phyloP scores from a whole-genome alignment of 2,888 invertebrate genomes.

The Pomacea canaliculata region DNA sequence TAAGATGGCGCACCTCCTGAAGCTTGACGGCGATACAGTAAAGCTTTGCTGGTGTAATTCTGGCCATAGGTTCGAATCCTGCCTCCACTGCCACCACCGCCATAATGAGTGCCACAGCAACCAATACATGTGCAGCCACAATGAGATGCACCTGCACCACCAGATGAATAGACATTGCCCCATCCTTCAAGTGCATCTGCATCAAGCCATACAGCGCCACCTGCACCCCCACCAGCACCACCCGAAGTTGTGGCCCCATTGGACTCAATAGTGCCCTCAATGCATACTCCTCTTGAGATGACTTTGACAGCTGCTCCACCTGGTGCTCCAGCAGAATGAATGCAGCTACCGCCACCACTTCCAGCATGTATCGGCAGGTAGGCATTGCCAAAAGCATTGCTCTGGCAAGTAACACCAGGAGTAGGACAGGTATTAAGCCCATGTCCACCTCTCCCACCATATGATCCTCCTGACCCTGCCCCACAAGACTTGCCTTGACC shows the following conservation, averaged over 20 bases:
- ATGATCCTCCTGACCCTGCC: constrained; percentile 45
- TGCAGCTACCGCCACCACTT: constrained; percentile 51
- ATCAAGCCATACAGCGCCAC: constrained; percentile 55
- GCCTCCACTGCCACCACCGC: constrained; percentile 56
- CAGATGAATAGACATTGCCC: constrained; percentile 42
- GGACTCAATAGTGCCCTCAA: constrained; percentile 45
- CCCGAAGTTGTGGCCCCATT: constrained; percentile 34
- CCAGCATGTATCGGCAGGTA: constrained; percentile 42
- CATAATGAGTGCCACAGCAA: constrained; percentile 36
- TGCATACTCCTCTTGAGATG: constrained; percentile 27
- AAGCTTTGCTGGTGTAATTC: constrained; percentile 40
- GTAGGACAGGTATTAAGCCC: constrained; percentile 30
- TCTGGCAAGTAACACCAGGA: constrained; percentile 24
- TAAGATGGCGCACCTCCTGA: constrained; percentile 33
- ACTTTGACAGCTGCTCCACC: constrained; percentile 40
- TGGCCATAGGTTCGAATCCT: constrained; percentile 42
- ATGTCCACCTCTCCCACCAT: constrained; percentile 47
- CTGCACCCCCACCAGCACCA: constrained; percentile 54
- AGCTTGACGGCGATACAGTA: constrained; percentile 36
- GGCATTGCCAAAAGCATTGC: constrained; percentile 26
- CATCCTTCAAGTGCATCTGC: constrained; percentile 49
- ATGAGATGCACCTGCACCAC: constrained; percentile 37
- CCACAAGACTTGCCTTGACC: constrained; percentile 39
- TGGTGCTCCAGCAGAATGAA: constrained; percentile 37
- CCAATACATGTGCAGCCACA: constrained; percentile 19